Conservation (phyloP, 2,888 invertebrate genomes). For the Lasioglossum villosulum region DNA sequence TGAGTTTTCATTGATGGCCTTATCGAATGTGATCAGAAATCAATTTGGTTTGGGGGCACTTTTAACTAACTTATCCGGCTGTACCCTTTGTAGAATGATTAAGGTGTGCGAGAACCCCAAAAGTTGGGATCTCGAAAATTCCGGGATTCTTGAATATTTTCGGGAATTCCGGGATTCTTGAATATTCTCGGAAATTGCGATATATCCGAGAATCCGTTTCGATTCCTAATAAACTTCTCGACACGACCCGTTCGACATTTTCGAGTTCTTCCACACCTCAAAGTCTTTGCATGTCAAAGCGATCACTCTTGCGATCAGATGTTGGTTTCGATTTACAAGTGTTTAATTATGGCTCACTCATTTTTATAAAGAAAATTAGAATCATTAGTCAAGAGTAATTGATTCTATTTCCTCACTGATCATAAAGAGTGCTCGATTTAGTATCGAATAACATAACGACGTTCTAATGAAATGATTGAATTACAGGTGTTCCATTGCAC, state of each 20-base stretch:
- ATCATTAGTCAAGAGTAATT: neutral
- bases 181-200: no score
- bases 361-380: neutral
- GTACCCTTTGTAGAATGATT: neutral
- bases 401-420: neutral
- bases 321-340: neutral
- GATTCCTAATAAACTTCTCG: neutral
- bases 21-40: no score
- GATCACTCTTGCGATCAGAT: neutral
- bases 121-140: neutral
- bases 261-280: neutral
- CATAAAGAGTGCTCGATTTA: neutral
- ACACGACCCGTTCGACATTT: neutral
- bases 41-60: no score
- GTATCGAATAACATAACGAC: neutral
- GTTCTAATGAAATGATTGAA: slow-evolving; percentile 32
- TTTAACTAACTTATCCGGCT: no score
- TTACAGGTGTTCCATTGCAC: slow-evolving; percentile 90
- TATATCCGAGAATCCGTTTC: no score
- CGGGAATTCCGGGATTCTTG: no score
- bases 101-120: neutral
- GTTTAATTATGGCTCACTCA: neutral
- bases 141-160: no score
- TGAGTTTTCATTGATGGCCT: no score
- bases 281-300: neutral